Evolutionary conservation across 2,113 vertebrate species (phyloP), one percentile per base, ranked within the genome.

Genomic region (Microtus pennsylvanicus): DNA sequence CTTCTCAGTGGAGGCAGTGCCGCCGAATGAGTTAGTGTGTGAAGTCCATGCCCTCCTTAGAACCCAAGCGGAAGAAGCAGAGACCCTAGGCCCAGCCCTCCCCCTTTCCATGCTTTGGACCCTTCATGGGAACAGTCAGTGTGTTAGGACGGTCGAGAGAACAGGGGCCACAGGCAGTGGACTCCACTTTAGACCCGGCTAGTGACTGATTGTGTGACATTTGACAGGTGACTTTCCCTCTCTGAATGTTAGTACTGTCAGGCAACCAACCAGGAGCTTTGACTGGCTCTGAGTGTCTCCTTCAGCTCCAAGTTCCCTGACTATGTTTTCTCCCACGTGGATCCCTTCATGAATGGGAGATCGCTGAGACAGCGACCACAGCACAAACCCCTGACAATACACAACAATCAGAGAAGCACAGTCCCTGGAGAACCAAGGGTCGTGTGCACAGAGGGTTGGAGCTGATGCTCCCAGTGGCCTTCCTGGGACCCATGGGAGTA

Each of bases 361-460:
- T 26, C 12, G 12, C 3, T 13, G 65, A 74, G 76, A 55, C 17
- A 14, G 10, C 9, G 17, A 3, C 16, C 16, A 17, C 10, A 7
- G 47, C 24, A 38, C 50, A 91, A 74, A 72, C 33, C 30, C 42
- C 1, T 35, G n/a, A 70, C 2, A 21, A 50, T 7, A 7, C 8
- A 17, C 0, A 69, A 3, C 0, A 81, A 69, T 2, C 0, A 12
- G 50, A 67, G 67, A 85, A 61, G 63, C 45, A 55, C 0, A 1
- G 35, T 17, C 35, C 63, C 65, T 10, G 42, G 50, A 58, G 14
- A 82, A 72, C 75, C 38, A 47, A 76, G 78, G 89, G 45, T 35
- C 33, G 1, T 24, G 21, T 45, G 5, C 7, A 38, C 28, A 47
- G 17, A 22, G 13, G 12, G 7, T 61, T 74, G 83, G 30, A 42